A percentile compares a stretch with the other conserved stretches of the same genome.
Conservation (phyloP, 2,113 vertebrate genomes). For the Colistium nudipinnis region DNA sequence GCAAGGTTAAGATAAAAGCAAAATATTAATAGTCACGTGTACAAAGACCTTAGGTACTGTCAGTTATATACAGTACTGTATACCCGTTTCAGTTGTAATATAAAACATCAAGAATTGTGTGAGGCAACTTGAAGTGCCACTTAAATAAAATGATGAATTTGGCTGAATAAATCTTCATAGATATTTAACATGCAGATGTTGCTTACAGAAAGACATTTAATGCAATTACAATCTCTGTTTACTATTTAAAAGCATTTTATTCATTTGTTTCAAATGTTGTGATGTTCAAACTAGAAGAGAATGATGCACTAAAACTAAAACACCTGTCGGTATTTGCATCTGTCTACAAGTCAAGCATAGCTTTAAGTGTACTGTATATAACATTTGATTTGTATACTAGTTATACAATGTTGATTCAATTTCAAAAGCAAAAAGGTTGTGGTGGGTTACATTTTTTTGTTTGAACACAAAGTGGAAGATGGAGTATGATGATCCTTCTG, state of each 20-base stretch:
- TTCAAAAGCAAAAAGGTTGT: too few relatives aligned
- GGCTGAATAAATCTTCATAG: neutral
- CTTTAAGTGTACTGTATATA: too few relatives aligned
- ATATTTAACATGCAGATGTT: neutral
- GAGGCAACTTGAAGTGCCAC: neutral
- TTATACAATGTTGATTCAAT: too few relatives aligned
- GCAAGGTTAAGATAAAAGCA: neutral
- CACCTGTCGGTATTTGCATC: too few relatives aligned
- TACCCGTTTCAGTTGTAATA: neutral
- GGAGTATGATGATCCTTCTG: neutral
- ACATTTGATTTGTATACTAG: too few relatives aligned
- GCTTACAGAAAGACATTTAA: neutral
- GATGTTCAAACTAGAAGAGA: too few relatives aligned
- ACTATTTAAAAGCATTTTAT: too few relatives aligned
- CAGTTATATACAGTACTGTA: neutral
- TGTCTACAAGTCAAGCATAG: too few relatives aligned
- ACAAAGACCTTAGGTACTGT: neutral
- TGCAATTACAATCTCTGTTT: too few relatives aligned
- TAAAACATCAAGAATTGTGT: neutral
- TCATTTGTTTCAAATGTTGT: too few relatives aligned
- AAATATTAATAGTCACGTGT: neutral
- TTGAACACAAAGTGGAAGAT: neutral
- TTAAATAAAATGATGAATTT: neutral
- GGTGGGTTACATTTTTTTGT: neutral
- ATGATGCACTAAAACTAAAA: too few relatives aligned